Evolutionary conservation across 2,113 vertebrate species (phyloP), one percentile per base, ranked within the genome.

Genomic region (Lycaon pictus): DNA sequence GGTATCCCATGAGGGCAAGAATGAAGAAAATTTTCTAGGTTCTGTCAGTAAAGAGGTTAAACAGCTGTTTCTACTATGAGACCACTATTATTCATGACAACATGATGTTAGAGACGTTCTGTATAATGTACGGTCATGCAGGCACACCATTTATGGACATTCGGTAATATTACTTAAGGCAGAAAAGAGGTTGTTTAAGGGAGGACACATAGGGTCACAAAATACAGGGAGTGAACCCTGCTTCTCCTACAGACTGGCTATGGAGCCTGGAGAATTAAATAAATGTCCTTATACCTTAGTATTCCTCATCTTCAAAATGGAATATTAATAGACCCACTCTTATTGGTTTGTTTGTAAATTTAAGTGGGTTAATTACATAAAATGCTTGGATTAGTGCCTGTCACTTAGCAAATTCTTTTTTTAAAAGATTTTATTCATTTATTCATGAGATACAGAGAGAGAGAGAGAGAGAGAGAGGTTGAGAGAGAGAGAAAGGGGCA

Each of bases 11-110:
- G 60, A 83, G 32, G 51, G 56, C 0, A 8, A 88, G 11, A 65
- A 13, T 77, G 86, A 96, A 32, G 51, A 23, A 83, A 89, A 60
- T 32, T 62, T 48, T 63, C 23, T 29, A 55, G 32, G 20, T 53
- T 93, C 43, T 84, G 62, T 84, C 62, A 74, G 15, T 76, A 51
- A 92, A 53, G 23, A 93, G 29, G 53, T 96, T 93, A 76, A 76
- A 67, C 25, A 69, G 53, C 23, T 71, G 35, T 90, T 90, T 85
- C 37, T 93, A 77, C 79, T 8, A 35, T 58, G 27, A 84, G 23
- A 79, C 69, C 37, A 65, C 67, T 58, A 67, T 77, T 83, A 51
- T 60, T 83, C 79, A 53, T 89, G 79, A 37, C 43, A 74, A 8
- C 1, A 7, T 65, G 48, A 69, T 60, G n/a, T 67, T 82, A 86